Evolutionary conservation across 2,888 invertebrate species (phyloP).

Genomic region (Agrilus cyanescens): DNA sequence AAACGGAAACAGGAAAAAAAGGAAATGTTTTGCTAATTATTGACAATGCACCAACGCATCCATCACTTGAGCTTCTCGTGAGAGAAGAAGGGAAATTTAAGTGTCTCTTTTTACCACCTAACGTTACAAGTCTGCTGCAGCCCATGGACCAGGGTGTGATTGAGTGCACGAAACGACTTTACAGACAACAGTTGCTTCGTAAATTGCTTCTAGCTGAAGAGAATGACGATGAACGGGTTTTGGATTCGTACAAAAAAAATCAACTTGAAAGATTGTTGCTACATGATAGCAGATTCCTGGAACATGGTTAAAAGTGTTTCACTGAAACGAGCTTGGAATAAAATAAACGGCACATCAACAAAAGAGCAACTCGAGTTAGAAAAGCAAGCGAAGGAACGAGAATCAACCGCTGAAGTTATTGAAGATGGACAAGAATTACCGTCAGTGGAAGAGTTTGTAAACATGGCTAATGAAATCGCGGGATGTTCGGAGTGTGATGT

Average conservation of each 20-base stretch:
- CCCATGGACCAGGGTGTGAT: slow-evolving; percentile 18
- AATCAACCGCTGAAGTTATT: background rate
- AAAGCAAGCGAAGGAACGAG: slow-evolving; percentile 9
- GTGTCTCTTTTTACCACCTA: background rate
- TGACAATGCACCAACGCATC: slow-evolving; percentile 3
- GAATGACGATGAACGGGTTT: slow-evolving; percentile 9
- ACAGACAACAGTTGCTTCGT: slow-evolving; percentile 15
- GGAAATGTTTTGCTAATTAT: slow-evolving; percentile 5
- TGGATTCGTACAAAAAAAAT: slow-evolving; percentile 11
- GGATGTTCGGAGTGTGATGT: slow-evolving; percentile 7
- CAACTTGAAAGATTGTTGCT: slow-evolving; percentile 13
- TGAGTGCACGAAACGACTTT: slow-evolving; percentile 15
- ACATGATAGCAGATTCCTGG: slow-evolving; percentile 1
- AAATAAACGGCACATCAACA: slow-evolving; percentile 1
- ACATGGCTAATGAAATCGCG: slow-evolving; percentile 9
- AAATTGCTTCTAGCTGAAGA: slow-evolving; percentile 11
- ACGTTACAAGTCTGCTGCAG: no score
- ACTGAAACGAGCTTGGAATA: slow-evolving; percentile 1
- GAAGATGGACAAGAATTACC: slow-evolving; percentile 8
- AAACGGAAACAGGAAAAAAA: slow-evolving; percentile 3
- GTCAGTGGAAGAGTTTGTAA: slow-evolving; percentile 5
- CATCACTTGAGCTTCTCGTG: background rate
- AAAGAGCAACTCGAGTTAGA: background rate
- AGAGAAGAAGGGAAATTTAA: slow-evolving; percentile 1
- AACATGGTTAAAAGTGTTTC: background rate